Conservation (phyloP, 2,113 vertebrate species). For the Microcebus ravelobensis region DNA sequence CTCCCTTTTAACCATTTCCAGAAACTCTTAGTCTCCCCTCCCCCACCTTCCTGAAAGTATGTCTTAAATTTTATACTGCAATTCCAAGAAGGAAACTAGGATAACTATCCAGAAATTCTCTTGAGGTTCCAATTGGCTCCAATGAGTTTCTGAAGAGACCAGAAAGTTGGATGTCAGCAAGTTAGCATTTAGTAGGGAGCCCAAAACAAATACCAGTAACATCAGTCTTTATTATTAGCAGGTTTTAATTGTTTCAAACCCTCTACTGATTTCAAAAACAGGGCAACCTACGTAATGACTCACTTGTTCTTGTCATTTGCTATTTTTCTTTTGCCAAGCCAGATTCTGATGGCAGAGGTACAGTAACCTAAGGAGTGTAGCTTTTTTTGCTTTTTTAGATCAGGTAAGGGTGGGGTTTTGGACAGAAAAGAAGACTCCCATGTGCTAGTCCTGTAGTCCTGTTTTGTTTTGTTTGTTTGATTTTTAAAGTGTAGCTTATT, state of each 20-base stretch:
- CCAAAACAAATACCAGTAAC: background rate
- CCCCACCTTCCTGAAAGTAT: background rate
- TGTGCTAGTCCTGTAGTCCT: background rate
- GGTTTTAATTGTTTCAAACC: slow-evolving; percentile 49
- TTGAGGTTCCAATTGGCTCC: background rate
- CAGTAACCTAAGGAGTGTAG: background rate
- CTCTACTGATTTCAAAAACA: slow-evolving; percentile 37
- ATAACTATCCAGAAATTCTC: background rate
- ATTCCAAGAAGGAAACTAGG: background rate
- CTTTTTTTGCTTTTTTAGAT: background rate
- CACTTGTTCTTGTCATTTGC: background rate
- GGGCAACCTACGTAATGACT: slow-evolving; percentile 34
- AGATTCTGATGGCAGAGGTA: background rate
- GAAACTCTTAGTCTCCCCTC: background rate
- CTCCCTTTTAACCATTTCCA: background rate
- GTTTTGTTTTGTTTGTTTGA: background rate
- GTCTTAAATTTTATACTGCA: background rate
- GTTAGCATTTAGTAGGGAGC: background rate
- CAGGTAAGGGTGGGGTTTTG: background rate
- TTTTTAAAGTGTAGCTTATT: background rate
- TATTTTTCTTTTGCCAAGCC: background rate
- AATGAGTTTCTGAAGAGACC: background rate
- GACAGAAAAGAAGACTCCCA: background rate
- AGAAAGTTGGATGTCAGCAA: background rate
- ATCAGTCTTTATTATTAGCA: background rate